Conservation (phyloP, 2,797 vertebrate genomes). For the Scolopax rusticola region DNA sequence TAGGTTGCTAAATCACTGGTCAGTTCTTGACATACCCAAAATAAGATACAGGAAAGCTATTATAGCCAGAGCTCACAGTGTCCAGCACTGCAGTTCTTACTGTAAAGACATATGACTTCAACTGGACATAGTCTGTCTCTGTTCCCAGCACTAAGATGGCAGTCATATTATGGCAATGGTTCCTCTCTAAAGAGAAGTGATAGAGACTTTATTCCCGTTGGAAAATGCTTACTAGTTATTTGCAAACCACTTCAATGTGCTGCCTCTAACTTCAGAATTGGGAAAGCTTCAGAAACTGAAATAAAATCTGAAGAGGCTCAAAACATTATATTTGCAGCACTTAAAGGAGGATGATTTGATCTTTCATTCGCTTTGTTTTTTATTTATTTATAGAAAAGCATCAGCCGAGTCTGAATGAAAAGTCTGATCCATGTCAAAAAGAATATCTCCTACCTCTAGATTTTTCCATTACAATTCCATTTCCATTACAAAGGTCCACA, state of each 20-base stretch:
- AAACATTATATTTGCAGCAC: not conserved
- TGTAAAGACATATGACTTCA: not conserved
- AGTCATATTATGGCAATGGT: not conserved
- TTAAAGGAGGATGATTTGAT: not conserved
- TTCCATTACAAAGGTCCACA: too few relatives aligned
- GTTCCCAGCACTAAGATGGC: not conserved
- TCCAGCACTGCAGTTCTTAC: not conserved
- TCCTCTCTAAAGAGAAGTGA: not conserved
- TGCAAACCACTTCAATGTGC: not conserved
- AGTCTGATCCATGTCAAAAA: not conserved
- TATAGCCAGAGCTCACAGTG: not conserved
- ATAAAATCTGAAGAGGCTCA: not conserved
- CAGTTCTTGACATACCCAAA: not conserved
- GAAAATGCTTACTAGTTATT: not conserved
- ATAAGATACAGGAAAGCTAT: not conserved
- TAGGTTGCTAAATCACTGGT: not conserved
- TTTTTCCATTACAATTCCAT: not conserved
- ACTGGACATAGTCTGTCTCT: not conserved
- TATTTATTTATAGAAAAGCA: not conserved
- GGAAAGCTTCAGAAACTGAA: not conserved
- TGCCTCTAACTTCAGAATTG: not conserved
- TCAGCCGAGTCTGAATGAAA: not conserved
- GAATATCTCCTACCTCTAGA: not conserved
- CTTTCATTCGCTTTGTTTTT: not conserved
- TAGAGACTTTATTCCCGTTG: not conserved